phyloP scores from a whole-genome alignment of 2,797 vertebrate genomes.

The Xenopus petersii region DNA sequence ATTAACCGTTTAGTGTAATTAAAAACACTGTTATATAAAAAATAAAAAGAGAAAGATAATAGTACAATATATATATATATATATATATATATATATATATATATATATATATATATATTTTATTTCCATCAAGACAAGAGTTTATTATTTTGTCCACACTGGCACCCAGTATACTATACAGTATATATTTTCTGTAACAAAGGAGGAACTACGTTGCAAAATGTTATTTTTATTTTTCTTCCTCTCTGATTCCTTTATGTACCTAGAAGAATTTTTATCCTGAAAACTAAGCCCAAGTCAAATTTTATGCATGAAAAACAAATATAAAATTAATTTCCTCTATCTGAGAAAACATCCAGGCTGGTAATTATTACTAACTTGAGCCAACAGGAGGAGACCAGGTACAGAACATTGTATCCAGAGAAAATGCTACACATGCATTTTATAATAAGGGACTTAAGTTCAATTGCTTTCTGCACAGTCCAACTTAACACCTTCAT shows the following conservation, averaged over 20 bases:
- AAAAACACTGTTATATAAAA: too few species aligned
- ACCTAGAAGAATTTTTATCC: not conserved
- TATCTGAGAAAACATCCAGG: conserved; percentile 8
- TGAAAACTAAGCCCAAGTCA: conserved; percentile 16
- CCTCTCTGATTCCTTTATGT: not conserved
- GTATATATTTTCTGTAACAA: too few species aligned
- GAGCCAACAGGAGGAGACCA: conserved; percentile 30
- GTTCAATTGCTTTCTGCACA: too few species aligned
- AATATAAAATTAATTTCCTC: conserved; percentile 35
- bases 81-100: too few species aligned
- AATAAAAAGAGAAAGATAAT: too few species aligned
- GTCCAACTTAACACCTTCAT: too few species aligned
- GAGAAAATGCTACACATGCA: not conserved
- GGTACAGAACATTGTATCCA: conserved; percentile 18
- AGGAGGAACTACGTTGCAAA: not conserved
- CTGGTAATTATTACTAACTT: conserved; percentile 33
- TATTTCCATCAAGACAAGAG: too few species aligned
- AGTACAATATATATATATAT: too few species aligned
- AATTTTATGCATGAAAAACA: conserved; percentile 19
- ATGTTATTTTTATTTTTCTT: not conserved
- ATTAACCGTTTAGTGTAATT: too few species aligned
- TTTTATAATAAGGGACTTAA: conserved; percentile 8
- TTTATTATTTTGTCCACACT: too few species aligned
- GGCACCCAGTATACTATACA: too few species aligned
- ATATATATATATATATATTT: too few species aligned